A percentile compares a stretch with the other conserved stretches of the same genome.
Evolutionary conservation across 2,797 vertebrate genomes (phyloP).

Genomic region (Liasis olivaceus): DNA sequence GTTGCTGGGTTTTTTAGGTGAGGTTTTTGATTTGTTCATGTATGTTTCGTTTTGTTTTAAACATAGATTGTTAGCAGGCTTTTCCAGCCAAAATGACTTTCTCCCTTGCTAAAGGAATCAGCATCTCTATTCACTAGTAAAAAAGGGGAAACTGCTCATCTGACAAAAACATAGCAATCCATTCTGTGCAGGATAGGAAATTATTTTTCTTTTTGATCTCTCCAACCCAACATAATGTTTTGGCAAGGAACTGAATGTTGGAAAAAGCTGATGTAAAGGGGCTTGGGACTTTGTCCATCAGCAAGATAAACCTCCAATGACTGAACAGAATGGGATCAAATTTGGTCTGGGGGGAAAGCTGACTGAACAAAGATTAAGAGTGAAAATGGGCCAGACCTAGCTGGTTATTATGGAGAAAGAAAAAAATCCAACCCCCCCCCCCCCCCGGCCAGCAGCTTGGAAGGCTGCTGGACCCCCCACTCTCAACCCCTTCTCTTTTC

Average conservation of each 20-base stretch:
- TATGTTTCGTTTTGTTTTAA: neutral
- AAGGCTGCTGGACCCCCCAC: neutral
- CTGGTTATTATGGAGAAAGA: neutral
- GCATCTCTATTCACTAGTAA: neutral
- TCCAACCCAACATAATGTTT: neutral
- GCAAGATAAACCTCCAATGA: neutral
- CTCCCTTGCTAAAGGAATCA: neutral
- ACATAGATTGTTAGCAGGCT: neutral
- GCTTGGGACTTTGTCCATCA: neutral
- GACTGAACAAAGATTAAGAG: neutral
- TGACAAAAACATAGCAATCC: neutral
- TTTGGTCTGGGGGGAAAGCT: neutral
- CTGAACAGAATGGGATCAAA: neutral
- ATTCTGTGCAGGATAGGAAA: neutral
- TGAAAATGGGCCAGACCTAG: neutral
- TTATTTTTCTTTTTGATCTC: neutral
- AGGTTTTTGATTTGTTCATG: neutral
- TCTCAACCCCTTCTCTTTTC: neutral
- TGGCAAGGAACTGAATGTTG: neutral
- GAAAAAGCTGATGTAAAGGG: neutral
- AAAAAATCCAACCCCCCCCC: neutral
- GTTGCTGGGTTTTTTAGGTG: neutral
- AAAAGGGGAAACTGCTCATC: neutral
- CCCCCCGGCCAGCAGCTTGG: neutral
- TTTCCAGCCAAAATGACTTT: conserved; percentile 22